These are phyloP conservation scores for Tachystola acroxantha DNA, from an alignment of 2,888 invertebrate genomes.

Conservation along the genomic window DNA sequence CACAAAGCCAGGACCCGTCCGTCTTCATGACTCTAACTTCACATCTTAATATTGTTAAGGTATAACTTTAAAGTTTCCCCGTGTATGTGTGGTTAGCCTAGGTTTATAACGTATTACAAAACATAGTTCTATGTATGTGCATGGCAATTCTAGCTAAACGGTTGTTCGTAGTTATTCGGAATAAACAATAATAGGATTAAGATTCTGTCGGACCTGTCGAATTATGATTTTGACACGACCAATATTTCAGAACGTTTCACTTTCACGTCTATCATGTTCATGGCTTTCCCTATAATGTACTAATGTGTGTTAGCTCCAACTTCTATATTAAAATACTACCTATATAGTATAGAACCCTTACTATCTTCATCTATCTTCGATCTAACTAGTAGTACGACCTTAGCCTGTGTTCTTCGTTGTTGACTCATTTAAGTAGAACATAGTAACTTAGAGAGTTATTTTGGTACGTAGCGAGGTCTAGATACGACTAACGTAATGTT, in stretches of 20 bases:
- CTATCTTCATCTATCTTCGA: conserved; percentile 45
- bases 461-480: conserved; percentile 64
- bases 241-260: conserved; percentile 26
- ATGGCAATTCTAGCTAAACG: conserved; percentile 70
- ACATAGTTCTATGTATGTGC: conserved; percentile 64
- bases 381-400: conserved; percentile 38
- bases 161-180: conserved; percentile 68
- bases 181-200: conserved; percentile 70
- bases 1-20: conserved; percentile 43
- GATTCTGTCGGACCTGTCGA: conserved; percentile 40
- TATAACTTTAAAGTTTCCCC: conserved; percentile 50
- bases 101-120: conserved; percentile 51
- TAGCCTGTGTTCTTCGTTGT: conserved; percentile 71
- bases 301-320: conserved; percentile 34
- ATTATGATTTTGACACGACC: conserved; percentile 46
- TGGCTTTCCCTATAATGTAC: conserved; percentile 20
- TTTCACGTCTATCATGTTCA: conserved; percentile 18
- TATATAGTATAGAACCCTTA: conserved; percentile 19
- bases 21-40: conserved; percentile 31
- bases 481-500: conserved; percentile 30
- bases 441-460: conserved; percentile 63
- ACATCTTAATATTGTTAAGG: conserved; percentile 47
- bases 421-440: conserved; percentile 55
- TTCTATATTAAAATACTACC: conserved; percentile 39
- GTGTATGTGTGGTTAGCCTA: conserved; percentile 70